These are phyloP conservation scores for Coreius guichenoti DNA, from an alignment of 2,797 vertebrate species.

Conservation along the genomic window DNA sequence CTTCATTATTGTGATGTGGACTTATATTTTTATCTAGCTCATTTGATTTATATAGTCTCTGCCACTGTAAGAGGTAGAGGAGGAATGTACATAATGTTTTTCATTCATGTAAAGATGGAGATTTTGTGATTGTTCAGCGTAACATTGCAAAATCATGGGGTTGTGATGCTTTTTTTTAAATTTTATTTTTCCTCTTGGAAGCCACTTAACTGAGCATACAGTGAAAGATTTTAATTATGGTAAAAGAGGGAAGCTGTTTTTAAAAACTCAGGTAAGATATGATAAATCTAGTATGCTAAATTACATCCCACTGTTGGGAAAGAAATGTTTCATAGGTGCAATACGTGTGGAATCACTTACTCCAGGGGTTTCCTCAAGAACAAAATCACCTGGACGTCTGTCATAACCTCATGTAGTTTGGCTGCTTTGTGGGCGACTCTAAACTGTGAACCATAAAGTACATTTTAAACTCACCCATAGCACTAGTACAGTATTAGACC, in stretches of 20 bases:
- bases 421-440: not conserved
- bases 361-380: constrained; percentile 21
- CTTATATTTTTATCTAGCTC: constrained; percentile 16
- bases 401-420: constrained; percentile 5
- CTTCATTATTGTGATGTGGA: constrained; percentile 16
- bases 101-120: constrained; percentile 20
- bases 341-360: constrained; percentile 14
- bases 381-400: constrained; percentile 2
- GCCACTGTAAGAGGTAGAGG: constrained; percentile 10
- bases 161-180: not conserved
- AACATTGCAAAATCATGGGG: not conserved
- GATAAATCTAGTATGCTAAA: constrained; percentile 54
- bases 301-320: not conserved
- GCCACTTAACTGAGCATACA: constrained; percentile 35
- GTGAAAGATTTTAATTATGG: constrained; percentile 53
- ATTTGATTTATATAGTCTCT: constrained; percentile 26
- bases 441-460: not conserved
- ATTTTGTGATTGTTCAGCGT: constrained; percentile 26
- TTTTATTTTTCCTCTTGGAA: constrained; percentile 6
- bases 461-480: not conserved
- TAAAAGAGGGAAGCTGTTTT: constrained; percentile 59
- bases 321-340: constrained; percentile 27
- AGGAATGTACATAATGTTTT: constrained; percentile 23
- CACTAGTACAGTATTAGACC: constrained; percentile 17
- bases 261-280: constrained; percentile 74